These are phyloP conservation scores for Triplophysa dalaica DNA, from an alignment of 2,113 vertebrate species.

Conservation along the genomic window DNA sequence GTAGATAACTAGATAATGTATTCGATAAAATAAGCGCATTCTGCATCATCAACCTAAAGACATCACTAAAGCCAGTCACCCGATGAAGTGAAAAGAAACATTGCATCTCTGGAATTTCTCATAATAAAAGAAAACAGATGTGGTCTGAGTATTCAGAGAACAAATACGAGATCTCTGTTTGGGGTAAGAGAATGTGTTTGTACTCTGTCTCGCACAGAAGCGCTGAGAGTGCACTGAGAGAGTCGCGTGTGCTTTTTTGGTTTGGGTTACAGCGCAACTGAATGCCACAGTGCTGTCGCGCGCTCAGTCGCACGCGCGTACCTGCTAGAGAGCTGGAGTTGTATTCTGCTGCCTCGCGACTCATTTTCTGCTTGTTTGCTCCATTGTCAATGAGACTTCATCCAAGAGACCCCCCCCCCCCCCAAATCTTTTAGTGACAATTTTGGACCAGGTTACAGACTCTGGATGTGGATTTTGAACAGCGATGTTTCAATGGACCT, in stretches of 20 bases:
- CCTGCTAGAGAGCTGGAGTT: conserved; percentile 61
- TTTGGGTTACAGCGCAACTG: conserved; percentile 25
- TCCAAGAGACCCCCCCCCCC: neutral
- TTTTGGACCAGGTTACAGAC: conserved; percentile 21
- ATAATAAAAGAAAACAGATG: neutral
- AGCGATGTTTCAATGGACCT: conserved; percentile 62
- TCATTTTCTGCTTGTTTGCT: neutral
- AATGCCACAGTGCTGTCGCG: conserved; percentile 22
- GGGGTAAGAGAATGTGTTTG: neutral
- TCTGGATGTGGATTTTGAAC: conserved; percentile 30
- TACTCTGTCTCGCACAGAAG: neutral
- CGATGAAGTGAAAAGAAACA: neutral
- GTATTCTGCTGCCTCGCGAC: conserved; percentile 42
- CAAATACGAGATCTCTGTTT: neutral
- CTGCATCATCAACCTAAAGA: neutral
- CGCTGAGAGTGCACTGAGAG: conserved; percentile 16
- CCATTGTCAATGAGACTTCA: neutral
- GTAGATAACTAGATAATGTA: too few relatives aligned
- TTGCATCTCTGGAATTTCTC: neutral
- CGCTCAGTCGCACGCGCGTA: conserved; percentile 57
- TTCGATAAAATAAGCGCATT: neutral
- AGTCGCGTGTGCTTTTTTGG: conserved; percentile 19
- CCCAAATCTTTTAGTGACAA: neutral
- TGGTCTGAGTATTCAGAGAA: neutral
- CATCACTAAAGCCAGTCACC: neutral